These are phyloP conservation scores for Colletes latitarsis DNA, from an alignment of 1,140 invertebrate species.

Conservation along the genomic window DNA sequence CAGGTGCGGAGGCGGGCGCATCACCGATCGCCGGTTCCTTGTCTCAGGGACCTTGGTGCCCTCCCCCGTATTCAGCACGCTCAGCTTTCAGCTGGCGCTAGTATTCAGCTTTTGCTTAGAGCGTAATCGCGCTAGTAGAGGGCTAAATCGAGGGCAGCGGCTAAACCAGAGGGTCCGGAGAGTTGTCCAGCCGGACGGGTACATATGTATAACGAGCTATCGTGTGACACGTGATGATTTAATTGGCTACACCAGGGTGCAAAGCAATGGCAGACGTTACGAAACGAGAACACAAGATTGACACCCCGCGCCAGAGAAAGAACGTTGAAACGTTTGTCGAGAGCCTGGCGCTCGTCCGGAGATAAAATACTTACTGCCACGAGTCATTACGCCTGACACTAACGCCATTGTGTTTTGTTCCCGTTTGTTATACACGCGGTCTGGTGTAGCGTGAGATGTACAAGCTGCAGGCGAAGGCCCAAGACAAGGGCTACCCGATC, in stretches of 20 bases:
- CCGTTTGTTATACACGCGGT: slow-evolving; percentile 80
- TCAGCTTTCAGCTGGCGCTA: slow-evolving; percentile 68
- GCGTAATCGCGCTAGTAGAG: slow-evolving; percentile 33
- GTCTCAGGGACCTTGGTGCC: neutral
- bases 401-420: slow-evolving; percentile 83
- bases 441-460: slow-evolving; percentile 94
- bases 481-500: slow-evolving; percentile 97
- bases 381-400: slow-evolving; percentile 60
- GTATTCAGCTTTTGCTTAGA: slow-evolving; percentile 43
- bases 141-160: slow-evolving; percentile 12
- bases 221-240: neutral
- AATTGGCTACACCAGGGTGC: slow-evolving; percentile 33
- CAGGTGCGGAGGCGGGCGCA: slow-evolving; percentile 68
- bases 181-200: neutral
- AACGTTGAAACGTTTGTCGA: neutral
- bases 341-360: slow-evolving; percentile 4
- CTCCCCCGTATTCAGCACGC: slow-evolving; percentile 49
- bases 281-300: slow-evolving; percentile 4
- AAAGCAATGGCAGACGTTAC: neutral
- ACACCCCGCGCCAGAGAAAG: neutral
- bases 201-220: neutral
- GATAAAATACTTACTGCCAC: slow-evolving; percentile 46
- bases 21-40: slow-evolving; percentile 65
- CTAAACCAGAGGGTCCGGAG: slow-evolving; percentile 8
- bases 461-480: slow-evolving; percentile 97